phyloP scores from a whole-genome alignment of 2,113 vertebrate genomes.

The Bubo blakistoni region DNA sequence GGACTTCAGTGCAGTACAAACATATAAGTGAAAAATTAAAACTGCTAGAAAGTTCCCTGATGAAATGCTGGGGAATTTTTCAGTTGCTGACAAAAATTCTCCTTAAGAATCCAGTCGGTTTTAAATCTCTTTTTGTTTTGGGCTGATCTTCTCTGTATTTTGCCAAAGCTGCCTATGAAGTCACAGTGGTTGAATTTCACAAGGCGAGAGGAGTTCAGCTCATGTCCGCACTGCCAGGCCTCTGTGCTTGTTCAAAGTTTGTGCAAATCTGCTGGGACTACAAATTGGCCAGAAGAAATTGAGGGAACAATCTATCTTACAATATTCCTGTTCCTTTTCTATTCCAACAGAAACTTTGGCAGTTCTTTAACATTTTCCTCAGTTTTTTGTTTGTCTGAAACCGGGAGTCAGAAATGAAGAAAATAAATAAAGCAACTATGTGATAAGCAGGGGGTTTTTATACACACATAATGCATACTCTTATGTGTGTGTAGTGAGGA shows the following conservation, averaged over 20 bases:
- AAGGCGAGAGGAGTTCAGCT: background rate
- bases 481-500: background rate
- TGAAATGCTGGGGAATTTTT: background rate
- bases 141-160: background rate
- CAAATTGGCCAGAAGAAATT: slow-evolving; percentile 8
- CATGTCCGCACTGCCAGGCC: background rate
- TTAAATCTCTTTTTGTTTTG: background rate
- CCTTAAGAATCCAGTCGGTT: background rate
- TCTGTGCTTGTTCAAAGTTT: slow-evolving; percentile 2
- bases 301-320: background rate
- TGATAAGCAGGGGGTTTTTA: background rate
- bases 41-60: background rate
- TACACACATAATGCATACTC: background rate
- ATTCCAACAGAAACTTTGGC: background rate
- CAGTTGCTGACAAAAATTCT: slow-evolving; percentile 1
- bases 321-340: background rate
- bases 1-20: background rate
- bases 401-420: background rate
- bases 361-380: background rate
- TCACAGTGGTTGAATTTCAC: background rate
- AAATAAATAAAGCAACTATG: background rate
- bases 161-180: background rate
- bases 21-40: background rate
- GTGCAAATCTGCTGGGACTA: slow-evolving; percentile 9
- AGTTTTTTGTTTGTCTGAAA: background rate